Conservation (phyloP, 2,797 vertebrate species). For the Carduelis carduelis region DNA sequence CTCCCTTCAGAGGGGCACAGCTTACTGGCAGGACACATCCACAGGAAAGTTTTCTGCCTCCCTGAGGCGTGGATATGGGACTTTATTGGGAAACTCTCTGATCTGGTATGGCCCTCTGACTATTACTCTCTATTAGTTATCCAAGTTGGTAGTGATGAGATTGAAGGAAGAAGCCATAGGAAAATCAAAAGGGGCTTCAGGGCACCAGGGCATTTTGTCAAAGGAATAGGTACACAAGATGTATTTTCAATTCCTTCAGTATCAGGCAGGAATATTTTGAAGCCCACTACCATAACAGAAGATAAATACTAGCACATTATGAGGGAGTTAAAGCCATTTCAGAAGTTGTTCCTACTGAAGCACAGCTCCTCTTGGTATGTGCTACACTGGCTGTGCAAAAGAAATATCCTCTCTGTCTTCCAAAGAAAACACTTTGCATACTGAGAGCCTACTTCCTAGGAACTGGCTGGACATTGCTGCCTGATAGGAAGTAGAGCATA, state of each 20-base stretch:
- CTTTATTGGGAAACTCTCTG: neutral
- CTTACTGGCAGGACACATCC: neutral
- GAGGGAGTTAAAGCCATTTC: neutral
- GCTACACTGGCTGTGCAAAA: neutral
- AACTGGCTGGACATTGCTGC: neutral
- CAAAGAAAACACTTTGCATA: neutral
- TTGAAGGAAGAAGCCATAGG: neutral
- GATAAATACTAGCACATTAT: neutral
- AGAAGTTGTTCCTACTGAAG: neutral
- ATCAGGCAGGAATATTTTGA: neutral
- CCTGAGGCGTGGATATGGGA: neutral
- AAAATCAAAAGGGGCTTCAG: neutral
- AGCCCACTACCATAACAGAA: neutral
- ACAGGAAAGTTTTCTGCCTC: neutral
- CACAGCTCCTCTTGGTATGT: neutral
- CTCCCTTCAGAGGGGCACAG: neutral
- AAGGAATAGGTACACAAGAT: neutral
- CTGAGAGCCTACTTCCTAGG: neutral
- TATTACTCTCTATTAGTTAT: neutral
- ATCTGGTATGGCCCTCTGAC: neutral
- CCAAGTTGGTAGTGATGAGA: neutral
- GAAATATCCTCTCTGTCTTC: neutral
- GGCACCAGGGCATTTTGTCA: neutral
- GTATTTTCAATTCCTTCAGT: neutral
- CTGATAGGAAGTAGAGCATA: neutral